Conservation (phyloP, 1,140 invertebrate genomes). For the Heliothis subflexa region DNA sequence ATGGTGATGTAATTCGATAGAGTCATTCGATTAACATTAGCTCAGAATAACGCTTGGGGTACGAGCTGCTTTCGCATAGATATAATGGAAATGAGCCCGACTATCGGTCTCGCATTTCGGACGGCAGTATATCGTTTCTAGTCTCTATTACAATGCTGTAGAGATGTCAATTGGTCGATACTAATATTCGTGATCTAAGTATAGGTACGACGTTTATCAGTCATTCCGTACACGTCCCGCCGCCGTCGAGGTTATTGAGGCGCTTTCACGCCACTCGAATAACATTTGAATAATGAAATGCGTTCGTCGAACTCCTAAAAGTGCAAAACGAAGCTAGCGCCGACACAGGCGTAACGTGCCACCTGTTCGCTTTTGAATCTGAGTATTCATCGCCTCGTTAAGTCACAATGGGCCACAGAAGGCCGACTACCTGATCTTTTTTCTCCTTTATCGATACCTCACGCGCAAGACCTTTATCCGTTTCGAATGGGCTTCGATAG, state of each 20-base stretch:
- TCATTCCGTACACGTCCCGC: conserved; percentile 75
- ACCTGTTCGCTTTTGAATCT: conserved; percentile 63
- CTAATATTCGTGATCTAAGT: conserved; percentile 59
- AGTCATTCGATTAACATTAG: conserved; percentile 68
- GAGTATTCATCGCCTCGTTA: conserved; percentile 73
- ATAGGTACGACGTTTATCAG: conserved; percentile 67
- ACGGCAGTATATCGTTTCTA: conserved; percentile 52
- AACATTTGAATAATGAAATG: conserved; percentile 82
- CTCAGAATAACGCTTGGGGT: conserved; percentile 51
- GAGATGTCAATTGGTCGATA: conserved; percentile 52
- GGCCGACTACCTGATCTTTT: conserved; percentile 70
- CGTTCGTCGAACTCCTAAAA: conserved; percentile 82
- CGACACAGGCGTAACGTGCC: conserved; percentile 46
- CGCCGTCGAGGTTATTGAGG: conserved; percentile 74
- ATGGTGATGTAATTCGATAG: conserved; percentile 67
- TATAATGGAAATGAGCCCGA: conserved; percentile 70
- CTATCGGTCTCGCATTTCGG: conserved; percentile 55
- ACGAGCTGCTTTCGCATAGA: conserved; percentile 68
- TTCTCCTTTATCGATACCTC: conserved; percentile 51
- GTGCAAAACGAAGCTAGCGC: conserved; percentile 62
- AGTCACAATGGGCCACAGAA: conserved; percentile 69
- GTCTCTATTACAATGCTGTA: conserved; percentile 57
- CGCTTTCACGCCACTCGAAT: conserved; percentile 83
- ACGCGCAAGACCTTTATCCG: conserved; percentile 49
- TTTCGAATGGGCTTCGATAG: conserved; percentile 53